Conservation (phyloP, 1,140 invertebrate species). For the Aethina tumida region DNA sequence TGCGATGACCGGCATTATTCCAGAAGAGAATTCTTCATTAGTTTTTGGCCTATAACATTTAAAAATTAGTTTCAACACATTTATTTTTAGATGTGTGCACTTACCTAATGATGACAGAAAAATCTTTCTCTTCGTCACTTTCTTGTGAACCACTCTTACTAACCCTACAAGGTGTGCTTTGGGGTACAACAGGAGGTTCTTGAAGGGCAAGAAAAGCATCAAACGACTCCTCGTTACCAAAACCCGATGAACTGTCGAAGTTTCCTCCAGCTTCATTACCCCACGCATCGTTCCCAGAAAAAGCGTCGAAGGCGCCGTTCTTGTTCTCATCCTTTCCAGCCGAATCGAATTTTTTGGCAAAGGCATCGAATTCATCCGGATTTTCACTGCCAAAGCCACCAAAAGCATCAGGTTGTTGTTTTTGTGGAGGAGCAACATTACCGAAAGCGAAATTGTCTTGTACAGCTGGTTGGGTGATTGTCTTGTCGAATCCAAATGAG, state of each 20-base stretch:
- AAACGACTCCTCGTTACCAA: slow-evolving; percentile 53
- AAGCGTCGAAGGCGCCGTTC: slow-evolving; percentile 36
- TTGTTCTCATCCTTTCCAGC: slow-evolving; percentile 46
- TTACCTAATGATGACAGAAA: slow-evolving; percentile 71
- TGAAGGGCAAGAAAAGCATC: slow-evolving; percentile 76
- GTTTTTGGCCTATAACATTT: slow-evolving; percentile 47
- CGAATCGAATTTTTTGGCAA: slow-evolving; percentile 76
- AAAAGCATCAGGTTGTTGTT: not conserved
- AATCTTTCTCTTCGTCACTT: slow-evolving; percentile 65
- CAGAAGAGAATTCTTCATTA: slow-evolving; percentile 29
- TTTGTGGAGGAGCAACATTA: not conserved
- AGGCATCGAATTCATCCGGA: slow-evolving; percentile 67
- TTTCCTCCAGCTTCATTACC: slow-evolving; percentile 35
- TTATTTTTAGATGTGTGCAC: slow-evolving; percentile 6
- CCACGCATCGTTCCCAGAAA: slow-evolving; percentile 36
- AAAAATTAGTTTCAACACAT: slow-evolving; percentile 5
- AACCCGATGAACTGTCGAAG: slow-evolving; percentile 18
- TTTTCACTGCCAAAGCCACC: slow-evolving; percentile 9
- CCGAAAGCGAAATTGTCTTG: slow-evolving; percentile 5
- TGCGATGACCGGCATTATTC: slow-evolving; percentile 58
- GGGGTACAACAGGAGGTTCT: slow-evolving; percentile 53
- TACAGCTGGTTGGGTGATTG: no score
- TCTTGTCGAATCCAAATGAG: no score
- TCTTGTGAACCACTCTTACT: slow-evolving; percentile 60
- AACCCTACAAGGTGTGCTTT: slow-evolving; percentile 42